Evolutionary conservation across 2,113 vertebrate species (phyloP).

Genomic region (Chroicocephalus ridibundus): DNA sequence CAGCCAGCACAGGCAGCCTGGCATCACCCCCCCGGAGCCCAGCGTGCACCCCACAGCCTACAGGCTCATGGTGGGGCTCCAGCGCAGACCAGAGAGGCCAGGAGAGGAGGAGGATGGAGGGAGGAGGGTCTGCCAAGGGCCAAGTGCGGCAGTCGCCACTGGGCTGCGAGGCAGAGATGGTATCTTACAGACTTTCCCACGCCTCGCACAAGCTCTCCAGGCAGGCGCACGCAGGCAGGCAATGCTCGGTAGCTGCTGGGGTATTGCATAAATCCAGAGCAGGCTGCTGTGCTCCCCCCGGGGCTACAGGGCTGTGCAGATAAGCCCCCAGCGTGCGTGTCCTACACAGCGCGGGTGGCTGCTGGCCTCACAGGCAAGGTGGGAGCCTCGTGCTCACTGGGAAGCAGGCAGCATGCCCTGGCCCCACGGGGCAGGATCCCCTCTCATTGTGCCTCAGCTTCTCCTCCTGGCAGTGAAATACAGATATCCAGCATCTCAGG

Average conservation of each 20-base stretch:
- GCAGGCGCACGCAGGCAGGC: neutral
- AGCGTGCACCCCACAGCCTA: fast-evolving
- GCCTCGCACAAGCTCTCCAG: neutral
- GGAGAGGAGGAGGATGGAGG: neutral
- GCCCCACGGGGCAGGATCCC: neutral
- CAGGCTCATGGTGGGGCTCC: fast-evolving
- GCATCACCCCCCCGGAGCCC: neutral
- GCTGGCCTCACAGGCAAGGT: fast-evolving
- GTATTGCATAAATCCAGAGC: neutral
- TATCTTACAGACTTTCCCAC: slow-evolving; percentile 58
- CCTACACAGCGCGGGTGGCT: neutral
- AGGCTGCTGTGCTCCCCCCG: neutral
- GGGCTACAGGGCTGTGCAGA: neutral
- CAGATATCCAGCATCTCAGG: neutral
- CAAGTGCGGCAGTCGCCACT: neutral
- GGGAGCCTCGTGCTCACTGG: neutral
- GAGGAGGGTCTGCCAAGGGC: neutral
- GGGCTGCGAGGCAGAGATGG: neutral
- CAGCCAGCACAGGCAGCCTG: neutral
- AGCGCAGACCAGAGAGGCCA: fast-evolving
- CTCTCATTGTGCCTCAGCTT: neutral
- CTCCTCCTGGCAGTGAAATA: neutral
- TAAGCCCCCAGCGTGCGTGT: neutral
- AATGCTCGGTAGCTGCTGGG: neutral
- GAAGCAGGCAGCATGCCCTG: neutral